Base-by-base conservation (phyloP, 2,113 vertebrate species). In the Bostrychus sinensis region DNA sequence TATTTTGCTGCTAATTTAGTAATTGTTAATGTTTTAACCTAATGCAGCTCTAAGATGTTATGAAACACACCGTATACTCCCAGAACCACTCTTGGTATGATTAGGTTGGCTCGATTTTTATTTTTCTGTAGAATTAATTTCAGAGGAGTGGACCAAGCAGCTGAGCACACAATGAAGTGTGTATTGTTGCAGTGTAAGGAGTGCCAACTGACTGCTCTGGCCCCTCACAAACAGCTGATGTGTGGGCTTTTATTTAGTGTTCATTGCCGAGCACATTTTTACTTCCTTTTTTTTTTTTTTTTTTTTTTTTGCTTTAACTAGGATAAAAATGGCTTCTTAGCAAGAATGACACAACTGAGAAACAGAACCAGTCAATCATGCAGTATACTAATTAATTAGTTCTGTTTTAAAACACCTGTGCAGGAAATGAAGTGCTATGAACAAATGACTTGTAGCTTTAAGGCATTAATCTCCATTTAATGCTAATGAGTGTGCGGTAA, bases 171-270 rank as follows among this genome's bases (percentile, higher is more conserved):
- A 58, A 72, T 72, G 20, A 13, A 56, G 13, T 61, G 26, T 23
- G 14, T 5, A 62, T 14, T 20, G 37, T 32, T 55, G 16, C 62
- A 77, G 64, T 46, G n/a, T n/a, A n/a, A n/a, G 10, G 14, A 42
- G n/a, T 2, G 0, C 12, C 14, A 34, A 30, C 32, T 55, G 48
- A 62, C 30, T 42, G 16, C 4, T 3, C 19, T 7, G 2, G 12
- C 19, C 23, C 67, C 25, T 58, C 19, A 46, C 39, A 25, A 30
- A 34, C 23, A 62, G 2, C 53, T 48, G 20, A 46, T 45, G 22
- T 10, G 13, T 1, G 17, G 12, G 2, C 9, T 51, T 51, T n/a
- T n/a, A n/a, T n/a, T n/a, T n/a, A n/a, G n/a, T n/a, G n/a, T n/a
- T n/a, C n/a, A n/a, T n/a, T n/a, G n/a, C n/a, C n/a, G n/a, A n/a